phyloP scores from a whole-genome alignment of 2,113 vertebrate genomes.

The Glaucidium brasilianum region DNA sequence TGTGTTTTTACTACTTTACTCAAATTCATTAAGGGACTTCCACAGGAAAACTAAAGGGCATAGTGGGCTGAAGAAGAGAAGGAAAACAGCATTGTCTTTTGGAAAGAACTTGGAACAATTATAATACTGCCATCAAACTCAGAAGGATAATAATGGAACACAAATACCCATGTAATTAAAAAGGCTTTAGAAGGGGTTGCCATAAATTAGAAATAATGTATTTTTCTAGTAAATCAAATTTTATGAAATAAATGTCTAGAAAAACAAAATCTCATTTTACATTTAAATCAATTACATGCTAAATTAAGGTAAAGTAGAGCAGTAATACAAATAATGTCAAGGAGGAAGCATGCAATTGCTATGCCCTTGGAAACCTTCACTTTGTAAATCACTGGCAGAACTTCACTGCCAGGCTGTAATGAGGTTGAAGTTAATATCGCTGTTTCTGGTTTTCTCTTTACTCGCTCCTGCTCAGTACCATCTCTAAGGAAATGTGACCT shows the following conservation, averaged over 20 bases:
- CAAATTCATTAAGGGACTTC: not conserved
- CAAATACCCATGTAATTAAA: slow-evolving; percentile 36
- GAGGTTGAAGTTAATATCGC: not conserved
- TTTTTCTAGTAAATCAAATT: slow-evolving; percentile 21
- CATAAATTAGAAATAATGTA: not conserved
- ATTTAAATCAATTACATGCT: slow-evolving; percentile 18
- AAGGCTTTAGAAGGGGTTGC: not conserved
- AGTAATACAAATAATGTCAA: not conserved
- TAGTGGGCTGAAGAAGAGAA: not conserved
- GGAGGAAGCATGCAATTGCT: not conserved
- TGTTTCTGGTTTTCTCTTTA: not conserved
- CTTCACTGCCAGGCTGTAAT: not conserved
- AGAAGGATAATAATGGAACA: not conserved
- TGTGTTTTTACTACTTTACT: not conserved
- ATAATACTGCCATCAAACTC: not conserved
- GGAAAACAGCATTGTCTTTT: not conserved
- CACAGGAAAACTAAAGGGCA: not conserved
- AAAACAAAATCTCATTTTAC: not conserved
- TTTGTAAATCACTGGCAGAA: not conserved
- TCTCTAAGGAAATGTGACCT: not conserved
- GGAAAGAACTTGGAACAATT: not conserved
- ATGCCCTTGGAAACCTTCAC: not conserved
- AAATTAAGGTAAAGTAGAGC: not conserved
- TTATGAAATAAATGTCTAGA: not conserved
- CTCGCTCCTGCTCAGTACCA: not conserved